phyloP scores from a whole-genome alignment of 2,113 vertebrate genomes.

The Lophotis ruficrista region DNA sequence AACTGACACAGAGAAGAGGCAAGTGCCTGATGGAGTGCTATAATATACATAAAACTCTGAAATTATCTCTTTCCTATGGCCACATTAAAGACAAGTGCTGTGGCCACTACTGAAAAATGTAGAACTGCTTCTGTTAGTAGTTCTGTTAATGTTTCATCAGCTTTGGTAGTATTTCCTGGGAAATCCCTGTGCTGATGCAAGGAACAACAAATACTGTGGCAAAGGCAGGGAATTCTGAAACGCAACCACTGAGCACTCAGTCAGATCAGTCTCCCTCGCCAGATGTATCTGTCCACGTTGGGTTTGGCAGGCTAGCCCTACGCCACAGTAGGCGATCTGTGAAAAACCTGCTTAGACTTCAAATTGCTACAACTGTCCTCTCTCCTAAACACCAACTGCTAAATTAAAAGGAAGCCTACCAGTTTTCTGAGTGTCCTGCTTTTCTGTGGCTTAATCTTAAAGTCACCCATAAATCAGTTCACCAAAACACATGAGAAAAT shows the following conservation, averaged over 20 bases:
- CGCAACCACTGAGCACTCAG: background rate
- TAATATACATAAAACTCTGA: background rate
- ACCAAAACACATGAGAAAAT: background rate
- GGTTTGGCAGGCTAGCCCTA: background rate
- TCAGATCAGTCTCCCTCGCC: background rate
- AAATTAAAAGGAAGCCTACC: background rate
- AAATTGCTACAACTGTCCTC: background rate
- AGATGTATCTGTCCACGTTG: rapidly evolving
- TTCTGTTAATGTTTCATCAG: background rate
- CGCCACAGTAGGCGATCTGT: rapidly evolving
- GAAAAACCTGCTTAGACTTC: background rate
- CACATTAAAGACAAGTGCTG: background rate
- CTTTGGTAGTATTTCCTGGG: background rate
- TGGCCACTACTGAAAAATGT: background rate
- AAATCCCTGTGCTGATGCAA: background rate
- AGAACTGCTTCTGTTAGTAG: background rate
- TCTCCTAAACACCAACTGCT: background rate
- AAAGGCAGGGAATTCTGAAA: background rate
- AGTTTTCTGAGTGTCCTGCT: background rate
- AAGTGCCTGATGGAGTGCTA: background rate
- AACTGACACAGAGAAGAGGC: background rate
- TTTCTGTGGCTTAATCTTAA: background rate
- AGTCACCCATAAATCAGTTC: background rate
- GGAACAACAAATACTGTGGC: background rate
- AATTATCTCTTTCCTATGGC: background rate